These are phyloP conservation scores for Netta rufina DNA, from an alignment of 2,797 vertebrate genomes.

Conservation along the genomic window DNA sequence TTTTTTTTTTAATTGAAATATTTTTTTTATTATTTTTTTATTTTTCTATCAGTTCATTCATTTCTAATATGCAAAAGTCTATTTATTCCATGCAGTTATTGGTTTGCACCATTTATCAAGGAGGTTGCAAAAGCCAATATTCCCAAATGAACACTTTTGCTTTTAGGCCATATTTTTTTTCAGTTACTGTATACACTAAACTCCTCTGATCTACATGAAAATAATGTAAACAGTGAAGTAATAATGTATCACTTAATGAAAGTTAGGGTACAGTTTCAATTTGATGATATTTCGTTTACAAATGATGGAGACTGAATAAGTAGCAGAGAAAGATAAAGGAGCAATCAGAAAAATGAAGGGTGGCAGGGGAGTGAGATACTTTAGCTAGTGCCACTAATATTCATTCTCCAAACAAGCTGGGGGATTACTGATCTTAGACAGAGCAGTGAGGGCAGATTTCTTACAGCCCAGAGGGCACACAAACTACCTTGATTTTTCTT, in stretches of 20 bases:
- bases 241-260: neutral
- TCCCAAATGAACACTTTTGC: neutral
- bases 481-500: neutral
- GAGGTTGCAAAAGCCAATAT: neutral
- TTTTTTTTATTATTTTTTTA: neutral
- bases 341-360: neutral
- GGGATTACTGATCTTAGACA: neutral
- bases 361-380: neutral
- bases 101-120: neutral
- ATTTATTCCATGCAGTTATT: accelerated
- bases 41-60: neutral
- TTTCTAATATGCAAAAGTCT: neutral
- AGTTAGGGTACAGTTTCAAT: neutral
- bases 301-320: neutral
- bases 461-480: neutral
- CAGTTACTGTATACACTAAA: neutral
- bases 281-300: neutral
- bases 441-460: neutral
- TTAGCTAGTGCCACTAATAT: neutral
- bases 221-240: neutral
- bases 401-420: neutral
- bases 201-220: neutral
- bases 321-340: neutral
- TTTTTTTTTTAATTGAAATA: neutral
- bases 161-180: neutral